A percentile compares a stretch with the other conserved stretches of the same genome.
Conservation (phyloP, 2,113 vertebrate genomes). For the Hemiprocne comata region DNA sequence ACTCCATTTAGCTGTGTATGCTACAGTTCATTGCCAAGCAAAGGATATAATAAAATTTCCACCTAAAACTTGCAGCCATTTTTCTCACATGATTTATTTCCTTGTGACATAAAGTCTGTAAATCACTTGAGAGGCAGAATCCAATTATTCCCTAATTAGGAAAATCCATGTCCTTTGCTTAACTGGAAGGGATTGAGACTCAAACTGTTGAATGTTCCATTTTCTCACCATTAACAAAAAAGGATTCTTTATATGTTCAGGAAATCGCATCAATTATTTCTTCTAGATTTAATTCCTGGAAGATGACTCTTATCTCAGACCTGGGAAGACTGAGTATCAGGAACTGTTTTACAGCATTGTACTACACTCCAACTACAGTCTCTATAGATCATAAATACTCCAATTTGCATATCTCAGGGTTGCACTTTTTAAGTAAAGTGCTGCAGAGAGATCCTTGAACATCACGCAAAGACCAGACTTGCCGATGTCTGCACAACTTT, state of each 20-base stretch:
- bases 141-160: slow-evolving; percentile 32
- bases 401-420: neutral
- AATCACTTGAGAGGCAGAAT: slow-evolving; percentile 7
- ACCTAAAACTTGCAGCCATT: neutral
- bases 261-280: neutral
- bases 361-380: neutral
- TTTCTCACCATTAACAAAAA: neutral
- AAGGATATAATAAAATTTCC: neutral
- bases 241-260: neutral
- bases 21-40: neutral
- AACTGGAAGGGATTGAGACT: neutral
- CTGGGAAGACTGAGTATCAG: neutral
- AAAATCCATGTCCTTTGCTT: neutral
- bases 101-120: neutral
- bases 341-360: neutral
- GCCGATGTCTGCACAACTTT: neutral
- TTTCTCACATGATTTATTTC: neutral
- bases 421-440: neutral
- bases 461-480: neutral
- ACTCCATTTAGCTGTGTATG: neutral
- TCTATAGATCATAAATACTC: neutral
- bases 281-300: neutral
- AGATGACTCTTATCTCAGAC: neutral
- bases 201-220: neutral
- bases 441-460: neutral